A percentile compares a stretch with the other conserved stretches of the same genome.
These are phyloP conservation scores for Clarias magur DNA, from an alignment of 2,113 vertebrate genomes.

Conservation along the genomic window DNA sequence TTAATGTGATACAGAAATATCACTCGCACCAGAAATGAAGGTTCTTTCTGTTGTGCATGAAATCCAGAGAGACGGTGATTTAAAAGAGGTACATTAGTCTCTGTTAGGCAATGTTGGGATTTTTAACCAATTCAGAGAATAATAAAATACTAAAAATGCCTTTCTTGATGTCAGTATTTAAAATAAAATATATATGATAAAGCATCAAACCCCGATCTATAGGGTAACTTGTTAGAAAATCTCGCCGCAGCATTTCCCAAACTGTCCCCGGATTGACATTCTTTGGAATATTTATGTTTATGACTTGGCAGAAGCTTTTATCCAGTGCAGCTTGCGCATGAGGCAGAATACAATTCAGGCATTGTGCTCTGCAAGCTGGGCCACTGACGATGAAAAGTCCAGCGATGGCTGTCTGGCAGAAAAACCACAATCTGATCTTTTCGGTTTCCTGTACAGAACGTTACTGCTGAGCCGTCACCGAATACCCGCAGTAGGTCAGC, in stretches of 20 bases:
- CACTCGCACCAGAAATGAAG: neutral
- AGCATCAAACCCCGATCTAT: neutral
- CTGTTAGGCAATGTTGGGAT: neutral
- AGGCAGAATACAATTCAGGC: neutral
- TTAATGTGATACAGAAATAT: neutral
- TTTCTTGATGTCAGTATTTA: neutral
- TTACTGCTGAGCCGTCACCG: neutral
- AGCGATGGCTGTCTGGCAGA: neutral
- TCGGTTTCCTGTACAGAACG: neutral
- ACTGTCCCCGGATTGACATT: neutral
- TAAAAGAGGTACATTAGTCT: neutral
- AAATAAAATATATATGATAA: neutral
- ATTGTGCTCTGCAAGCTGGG: conserved; percentile 1
- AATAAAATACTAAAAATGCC: neutral
- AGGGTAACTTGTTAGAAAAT: neutral
- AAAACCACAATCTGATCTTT: conserved; percentile 10
- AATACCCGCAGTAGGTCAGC: neutral
- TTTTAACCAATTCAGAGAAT: neutral
- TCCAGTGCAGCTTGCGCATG: neutral
- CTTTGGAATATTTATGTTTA: neutral
- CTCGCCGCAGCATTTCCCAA: neutral
- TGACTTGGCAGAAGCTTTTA: neutral
- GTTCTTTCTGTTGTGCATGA: neutral
- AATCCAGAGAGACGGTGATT: neutral
- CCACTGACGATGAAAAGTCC: neutral